Conservation (phyloP, 2,797 vertebrate species). For the Eospalax fontanierii region DNA sequence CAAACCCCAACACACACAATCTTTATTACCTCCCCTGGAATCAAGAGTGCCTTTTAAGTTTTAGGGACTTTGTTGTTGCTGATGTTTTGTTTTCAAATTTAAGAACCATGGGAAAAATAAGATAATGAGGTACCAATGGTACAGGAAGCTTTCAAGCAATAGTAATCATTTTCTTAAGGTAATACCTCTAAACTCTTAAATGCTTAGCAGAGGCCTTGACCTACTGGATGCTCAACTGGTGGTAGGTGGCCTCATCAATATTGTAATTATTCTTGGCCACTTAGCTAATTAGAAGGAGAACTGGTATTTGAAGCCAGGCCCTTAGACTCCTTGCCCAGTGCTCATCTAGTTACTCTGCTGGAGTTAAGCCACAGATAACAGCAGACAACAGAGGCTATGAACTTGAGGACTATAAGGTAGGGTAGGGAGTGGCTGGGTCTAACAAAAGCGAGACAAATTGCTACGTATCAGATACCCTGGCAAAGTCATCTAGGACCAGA, state of each 20-base stretch:
- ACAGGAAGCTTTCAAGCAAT: neutral
- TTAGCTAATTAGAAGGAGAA: slow-evolving; percentile 37
- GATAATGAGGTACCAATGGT: neutral
- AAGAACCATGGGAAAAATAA: neutral
- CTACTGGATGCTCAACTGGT: neutral
- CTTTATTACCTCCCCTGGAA: neutral
- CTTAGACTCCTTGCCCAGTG: neutral
- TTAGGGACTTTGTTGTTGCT: neutral
- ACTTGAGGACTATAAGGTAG: neutral
- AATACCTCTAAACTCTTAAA: neutral
- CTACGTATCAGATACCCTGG: neutral
- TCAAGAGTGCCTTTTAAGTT: neutral
- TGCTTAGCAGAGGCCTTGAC: neutral
- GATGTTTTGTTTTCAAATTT: slow-evolving; percentile 29
- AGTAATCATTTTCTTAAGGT: neutral
- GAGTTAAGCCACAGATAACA: neutral
- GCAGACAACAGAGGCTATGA: neutral
- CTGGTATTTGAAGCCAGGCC: neutral
- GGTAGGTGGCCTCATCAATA: neutral
- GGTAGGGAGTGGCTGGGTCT: neutral
- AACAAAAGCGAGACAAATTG: neutral
- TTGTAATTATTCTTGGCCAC: neutral
- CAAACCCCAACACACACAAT: neutral
- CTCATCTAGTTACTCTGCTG: neutral
- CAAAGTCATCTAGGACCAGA: neutral